A percentile compares a stretch with the other conserved stretches of the same genome.
These are phyloP conservation scores for Malurus cyaneus DNA, from an alignment of 2,113 vertebrate genomes.

Conservation along the genomic window DNA sequence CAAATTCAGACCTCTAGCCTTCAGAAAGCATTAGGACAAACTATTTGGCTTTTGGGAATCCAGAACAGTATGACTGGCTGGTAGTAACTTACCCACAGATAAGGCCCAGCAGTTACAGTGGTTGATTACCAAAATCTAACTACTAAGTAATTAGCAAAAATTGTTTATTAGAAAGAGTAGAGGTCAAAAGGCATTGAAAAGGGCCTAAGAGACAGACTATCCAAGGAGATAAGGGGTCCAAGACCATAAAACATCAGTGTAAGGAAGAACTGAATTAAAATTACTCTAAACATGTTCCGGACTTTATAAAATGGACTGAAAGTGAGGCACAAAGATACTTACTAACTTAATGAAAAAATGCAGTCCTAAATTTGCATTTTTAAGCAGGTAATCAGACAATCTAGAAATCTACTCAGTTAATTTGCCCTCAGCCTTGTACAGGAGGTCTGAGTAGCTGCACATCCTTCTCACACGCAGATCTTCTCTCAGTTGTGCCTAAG, in stretches of 20 bases:
- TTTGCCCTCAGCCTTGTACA: neutral
- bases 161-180: neutral
- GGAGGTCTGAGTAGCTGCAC: neutral
- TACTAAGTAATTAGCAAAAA: neutral
- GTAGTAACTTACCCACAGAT: neutral
- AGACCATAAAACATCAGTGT: neutral
- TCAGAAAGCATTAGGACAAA: neutral
- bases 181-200: neutral
- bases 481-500: neutral
- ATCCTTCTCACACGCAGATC: neutral
- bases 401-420: neutral
- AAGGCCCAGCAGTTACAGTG: neutral
- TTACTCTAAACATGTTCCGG: neutral
- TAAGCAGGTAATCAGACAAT: neutral
- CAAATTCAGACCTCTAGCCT: neutral
- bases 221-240: neutral
- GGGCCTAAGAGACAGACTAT: neutral
- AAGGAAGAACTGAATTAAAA: neutral
- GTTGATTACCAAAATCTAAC: neutral
- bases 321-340: neutral
- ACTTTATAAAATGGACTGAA: neutral
- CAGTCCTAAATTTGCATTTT: neutral
- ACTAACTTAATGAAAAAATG: neutral
- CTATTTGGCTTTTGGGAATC: neutral
- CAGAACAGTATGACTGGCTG: neutral